These are phyloP conservation scores for Tiliqua scincoides DNA, from an alignment of 2,113 vertebrate species.

Conservation along the genomic window DNA sequence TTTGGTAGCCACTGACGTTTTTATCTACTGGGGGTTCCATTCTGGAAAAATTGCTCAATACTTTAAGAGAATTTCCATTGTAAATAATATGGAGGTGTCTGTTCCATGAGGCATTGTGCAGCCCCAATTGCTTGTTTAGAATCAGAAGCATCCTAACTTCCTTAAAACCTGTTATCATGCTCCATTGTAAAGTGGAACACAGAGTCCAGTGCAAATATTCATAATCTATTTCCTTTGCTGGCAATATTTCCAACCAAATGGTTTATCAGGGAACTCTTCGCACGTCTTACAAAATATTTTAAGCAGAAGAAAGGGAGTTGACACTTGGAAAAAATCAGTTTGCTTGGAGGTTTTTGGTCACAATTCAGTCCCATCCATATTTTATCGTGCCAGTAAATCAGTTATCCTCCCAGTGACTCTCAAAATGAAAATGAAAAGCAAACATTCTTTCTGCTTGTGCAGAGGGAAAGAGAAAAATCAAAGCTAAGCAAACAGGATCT, in stretches of 20 bases:
- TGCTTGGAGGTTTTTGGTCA: not conserved
- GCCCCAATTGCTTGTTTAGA: not conserved
- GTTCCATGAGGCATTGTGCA: not conserved
- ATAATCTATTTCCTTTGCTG: not conserved
- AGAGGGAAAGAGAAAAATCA: slow-evolving; percentile 4
- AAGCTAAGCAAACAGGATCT: slow-evolving; percentile 66
- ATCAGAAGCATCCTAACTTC: not conserved
- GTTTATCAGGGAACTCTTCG: slow-evolving; percentile 11
- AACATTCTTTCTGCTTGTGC: not conserved
- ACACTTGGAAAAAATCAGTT: slow-evolving; percentile 36
- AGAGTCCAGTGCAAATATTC: not conserved
- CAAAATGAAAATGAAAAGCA: slow-evolving; percentile 48
- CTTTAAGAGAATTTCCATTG: not conserved
- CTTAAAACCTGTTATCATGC: not conserved
- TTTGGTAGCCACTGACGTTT: no score
- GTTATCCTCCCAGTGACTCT: slow-evolving; percentile 47
- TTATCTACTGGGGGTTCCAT: not conserved
- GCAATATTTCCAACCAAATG: not conserved
- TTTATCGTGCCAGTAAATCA: slow-evolving; percentile 40
- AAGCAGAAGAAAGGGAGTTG: not conserved
- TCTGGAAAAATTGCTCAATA: not conserved
- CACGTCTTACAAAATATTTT: not conserved
- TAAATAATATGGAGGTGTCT: not conserved
- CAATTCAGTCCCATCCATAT: slow-evolving; percentile 30
- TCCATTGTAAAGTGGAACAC: not conserved